Evolutionary conservation across 2,113 vertebrate species (phyloP).

Genomic region (Murina feae): DNA sequence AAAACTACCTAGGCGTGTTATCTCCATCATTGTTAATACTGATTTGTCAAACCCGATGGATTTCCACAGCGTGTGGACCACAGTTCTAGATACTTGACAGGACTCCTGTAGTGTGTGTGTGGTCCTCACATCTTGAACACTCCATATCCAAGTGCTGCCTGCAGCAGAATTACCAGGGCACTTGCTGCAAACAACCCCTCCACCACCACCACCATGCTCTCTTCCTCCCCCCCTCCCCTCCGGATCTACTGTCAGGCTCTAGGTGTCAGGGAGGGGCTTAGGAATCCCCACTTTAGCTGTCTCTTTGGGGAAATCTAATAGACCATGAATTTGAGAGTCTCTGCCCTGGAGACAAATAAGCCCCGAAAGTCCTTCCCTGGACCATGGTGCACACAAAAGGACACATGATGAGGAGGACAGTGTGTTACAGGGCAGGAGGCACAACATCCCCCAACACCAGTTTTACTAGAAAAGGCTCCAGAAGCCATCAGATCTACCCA

Average conservation of each 20-base stretch:
- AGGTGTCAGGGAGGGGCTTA: background rate
- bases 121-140: background rate
- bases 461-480: background rate
- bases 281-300: background rate
- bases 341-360: background rate
- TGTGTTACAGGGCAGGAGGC: background rate
- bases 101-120: accelerated
- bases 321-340: background rate
- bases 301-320: background rate
- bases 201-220: too few species aligned
- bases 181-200: background rate
- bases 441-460: background rate
- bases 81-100: background rate
- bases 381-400: background rate
- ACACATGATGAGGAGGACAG: background rate
- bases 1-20: background rate
- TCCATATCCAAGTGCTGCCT: background rate
- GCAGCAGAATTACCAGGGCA: background rate
- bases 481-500: background rate
- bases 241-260: background rate
- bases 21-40: background rate
- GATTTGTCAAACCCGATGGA: background rate
- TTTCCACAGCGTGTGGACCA: background rate
- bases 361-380: background rate
- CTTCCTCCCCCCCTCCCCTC: too few species aligned